Conservation (phyloP, 1,140 invertebrate genomes). For the Pomacea maculata region DNA sequence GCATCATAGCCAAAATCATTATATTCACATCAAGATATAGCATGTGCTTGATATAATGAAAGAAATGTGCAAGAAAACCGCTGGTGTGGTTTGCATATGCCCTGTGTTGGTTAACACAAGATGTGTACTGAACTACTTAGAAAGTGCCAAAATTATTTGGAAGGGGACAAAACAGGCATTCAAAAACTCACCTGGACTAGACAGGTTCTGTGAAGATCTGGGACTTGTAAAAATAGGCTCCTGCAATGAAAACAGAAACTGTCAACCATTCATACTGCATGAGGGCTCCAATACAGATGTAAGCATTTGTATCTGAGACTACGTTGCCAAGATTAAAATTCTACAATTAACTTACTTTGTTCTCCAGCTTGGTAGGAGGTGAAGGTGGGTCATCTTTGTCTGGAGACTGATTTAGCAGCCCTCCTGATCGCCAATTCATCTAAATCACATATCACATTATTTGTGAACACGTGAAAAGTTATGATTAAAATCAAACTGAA, state of each 20-base stretch:
- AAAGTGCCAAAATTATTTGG: too few species aligned
- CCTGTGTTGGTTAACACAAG: too few species aligned
- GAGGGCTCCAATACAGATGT: too few species aligned
- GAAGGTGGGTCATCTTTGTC: constrained; percentile 38
- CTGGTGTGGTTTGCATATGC: too few species aligned
- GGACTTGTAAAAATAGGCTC: constrained; percentile 15
- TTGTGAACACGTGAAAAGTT: not conserved
- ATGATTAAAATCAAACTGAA: not conserved
- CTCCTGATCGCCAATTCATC: constrained; percentile 51
- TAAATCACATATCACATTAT: constrained; percentile 21
- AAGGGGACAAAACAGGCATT: too few species aligned
- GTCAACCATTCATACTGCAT: not conserved
- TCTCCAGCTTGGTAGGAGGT: constrained; percentile 36
- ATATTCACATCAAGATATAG: too few species aligned
- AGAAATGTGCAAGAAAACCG: too few species aligned
- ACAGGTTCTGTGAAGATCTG: not conserved
- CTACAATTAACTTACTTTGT: constrained; percentile 19
- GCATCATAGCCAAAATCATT: too few species aligned
- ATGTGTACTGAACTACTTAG: too few species aligned
- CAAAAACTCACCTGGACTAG: too few species aligned
- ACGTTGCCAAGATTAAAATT: not conserved
- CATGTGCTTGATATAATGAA: too few species aligned
- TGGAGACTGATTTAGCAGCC: constrained; percentile 25
- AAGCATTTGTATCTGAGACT: not conserved
- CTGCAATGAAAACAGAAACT: constrained; percentile 5